phyloP scores from a whole-genome alignment of 92 coral and sea anemone species.

The Epizoanthus stellaris region DNA sequence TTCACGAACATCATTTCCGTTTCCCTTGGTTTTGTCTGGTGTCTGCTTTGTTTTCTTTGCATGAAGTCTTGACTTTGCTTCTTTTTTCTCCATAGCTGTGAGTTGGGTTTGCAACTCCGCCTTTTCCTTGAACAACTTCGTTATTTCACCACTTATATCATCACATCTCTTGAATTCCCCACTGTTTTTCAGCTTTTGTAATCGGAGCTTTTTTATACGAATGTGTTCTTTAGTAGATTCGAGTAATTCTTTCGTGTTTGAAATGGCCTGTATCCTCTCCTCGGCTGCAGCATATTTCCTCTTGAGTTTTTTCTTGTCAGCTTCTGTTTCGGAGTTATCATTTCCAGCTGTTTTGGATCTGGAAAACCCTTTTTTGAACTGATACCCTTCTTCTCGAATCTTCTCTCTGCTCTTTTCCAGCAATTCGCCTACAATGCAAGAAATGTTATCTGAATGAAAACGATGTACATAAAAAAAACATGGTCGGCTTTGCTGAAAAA shows the following conservation, averaged over 20 bases:
- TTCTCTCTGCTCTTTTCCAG: constrained; percentile 57
- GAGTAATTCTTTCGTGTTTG: constrained; percentile 21
- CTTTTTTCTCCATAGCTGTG: constrained; percentile 13
- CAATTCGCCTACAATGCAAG: constrained; percentile 49
- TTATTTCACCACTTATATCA: constrained; percentile 16
- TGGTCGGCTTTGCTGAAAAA: too few species aligned
- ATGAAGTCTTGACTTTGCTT: constrained; percentile 1
- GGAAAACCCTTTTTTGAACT: constrained; percentile 58
- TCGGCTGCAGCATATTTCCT: constrained; percentile 30
- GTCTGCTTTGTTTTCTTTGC: constrained; percentile 1
- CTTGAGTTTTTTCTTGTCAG: not conserved
- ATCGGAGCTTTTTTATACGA: constrained; percentile 26
- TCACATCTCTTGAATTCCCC: constrained; percentile 29
- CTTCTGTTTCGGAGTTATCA: not conserved
- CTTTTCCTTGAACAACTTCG: constrained; percentile 13
- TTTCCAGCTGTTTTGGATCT: constrained; percentile 25
- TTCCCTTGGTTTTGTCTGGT: constrained; percentile 22
- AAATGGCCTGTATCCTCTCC: constrained; percentile 22
- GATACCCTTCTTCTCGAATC: constrained; percentile 8
- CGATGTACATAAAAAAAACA: too few species aligned
- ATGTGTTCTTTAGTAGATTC: constrained; percentile 33
- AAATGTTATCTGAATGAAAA: too few species aligned
- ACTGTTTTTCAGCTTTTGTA: constrained; percentile 33
- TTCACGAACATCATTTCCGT: constrained; percentile 19
- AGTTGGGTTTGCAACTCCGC: constrained; percentile 4